These are phyloP conservation scores for Lamproptera curius DNA, from an alignment of 2,888 invertebrate species.

Conservation along the genomic window DNA sequence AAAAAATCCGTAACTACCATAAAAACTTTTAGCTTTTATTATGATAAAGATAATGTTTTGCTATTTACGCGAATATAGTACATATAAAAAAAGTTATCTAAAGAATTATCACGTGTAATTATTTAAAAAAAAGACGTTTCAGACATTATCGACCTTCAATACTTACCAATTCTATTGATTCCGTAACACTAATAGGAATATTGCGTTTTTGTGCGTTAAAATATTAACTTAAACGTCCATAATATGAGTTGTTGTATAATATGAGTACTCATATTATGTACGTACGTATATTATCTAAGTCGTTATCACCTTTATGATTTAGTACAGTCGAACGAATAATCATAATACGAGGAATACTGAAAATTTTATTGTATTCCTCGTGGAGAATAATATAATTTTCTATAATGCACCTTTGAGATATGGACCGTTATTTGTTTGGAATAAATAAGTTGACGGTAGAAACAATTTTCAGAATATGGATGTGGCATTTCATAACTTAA, in stretches of 20 bases:
- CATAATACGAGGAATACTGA: conserved; percentile 10
- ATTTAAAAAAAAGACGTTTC: not conserved
- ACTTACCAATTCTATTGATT: too few species aligned
- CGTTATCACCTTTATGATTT: too few species aligned
- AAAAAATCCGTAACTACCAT: too few species aligned
- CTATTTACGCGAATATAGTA: too few species aligned
- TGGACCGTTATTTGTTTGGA: conserved; percentile 57
- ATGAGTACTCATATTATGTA: not conserved
- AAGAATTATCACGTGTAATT: too few species aligned
- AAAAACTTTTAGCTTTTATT: too few species aligned
- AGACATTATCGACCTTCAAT: not conserved
- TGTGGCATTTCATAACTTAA: conserved; percentile 16
- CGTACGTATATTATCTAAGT: not conserved
- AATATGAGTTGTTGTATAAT: not conserved
- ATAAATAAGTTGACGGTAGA: conserved; percentile 37
- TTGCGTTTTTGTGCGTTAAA: too few species aligned
- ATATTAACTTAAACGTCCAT: too few species aligned
- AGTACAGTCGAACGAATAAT: not conserved
- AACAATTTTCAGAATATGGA: conserved; percentile 19
- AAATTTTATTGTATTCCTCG: conserved; percentile 22
- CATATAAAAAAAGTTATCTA: too few species aligned
- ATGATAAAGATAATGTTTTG: too few species aligned
- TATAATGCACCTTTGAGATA: conserved; percentile 56
- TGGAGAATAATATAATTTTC: conserved; percentile 52
- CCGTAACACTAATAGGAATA: too few species aligned